phyloP scores from a whole-genome alignment of 1,140 invertebrate species.

The Drosophila neocordata region DNA sequence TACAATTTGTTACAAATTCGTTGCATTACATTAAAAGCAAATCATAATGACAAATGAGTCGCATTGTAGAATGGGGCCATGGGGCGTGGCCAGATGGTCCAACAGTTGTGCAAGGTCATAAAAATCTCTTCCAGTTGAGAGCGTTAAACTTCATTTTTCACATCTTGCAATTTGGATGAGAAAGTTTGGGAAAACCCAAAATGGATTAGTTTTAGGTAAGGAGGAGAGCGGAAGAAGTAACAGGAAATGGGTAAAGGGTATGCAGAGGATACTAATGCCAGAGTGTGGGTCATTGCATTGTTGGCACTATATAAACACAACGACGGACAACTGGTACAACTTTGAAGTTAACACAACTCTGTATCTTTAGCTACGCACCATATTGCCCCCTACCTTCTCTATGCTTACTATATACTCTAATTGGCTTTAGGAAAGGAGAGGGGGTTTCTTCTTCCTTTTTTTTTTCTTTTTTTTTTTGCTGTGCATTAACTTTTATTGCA shows the following conservation, averaged over 20 bases:
- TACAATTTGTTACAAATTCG: conserved; percentile 65
- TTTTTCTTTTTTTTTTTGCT: conserved; percentile 29
- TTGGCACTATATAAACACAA: conserved; percentile 62
- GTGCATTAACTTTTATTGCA: conserved; percentile 69
- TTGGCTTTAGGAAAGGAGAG: conserved; percentile 26
- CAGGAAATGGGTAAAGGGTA: neutral
- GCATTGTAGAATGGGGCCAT: neutral
- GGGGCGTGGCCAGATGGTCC: conserved; percentile 12
- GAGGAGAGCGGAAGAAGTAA: too few species aligned
- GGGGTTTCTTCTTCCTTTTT: neutral
- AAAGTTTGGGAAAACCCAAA: conserved; percentile 44
- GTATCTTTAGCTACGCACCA: neutral
- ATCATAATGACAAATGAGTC: conserved; percentile 57
- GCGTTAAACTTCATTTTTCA: conserved; percentile 41
- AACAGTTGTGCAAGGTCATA: conserved; percentile 54
- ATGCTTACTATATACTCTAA: conserved; percentile 36
- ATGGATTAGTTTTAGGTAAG: neutral
- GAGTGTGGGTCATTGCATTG: conserved; percentile 26
- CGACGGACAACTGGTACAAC: conserved; percentile 22
- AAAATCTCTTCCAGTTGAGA: conserved; percentile 35
- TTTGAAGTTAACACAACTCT: conserved; percentile 5
- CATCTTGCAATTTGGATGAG: conserved; percentile 28
- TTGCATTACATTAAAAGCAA: conserved; percentile 49
- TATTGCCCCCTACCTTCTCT: neutral
- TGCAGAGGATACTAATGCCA: neutral